Conservation (phyloP, 1,140 invertebrate species). For the Bicyclus anynana region DNA sequence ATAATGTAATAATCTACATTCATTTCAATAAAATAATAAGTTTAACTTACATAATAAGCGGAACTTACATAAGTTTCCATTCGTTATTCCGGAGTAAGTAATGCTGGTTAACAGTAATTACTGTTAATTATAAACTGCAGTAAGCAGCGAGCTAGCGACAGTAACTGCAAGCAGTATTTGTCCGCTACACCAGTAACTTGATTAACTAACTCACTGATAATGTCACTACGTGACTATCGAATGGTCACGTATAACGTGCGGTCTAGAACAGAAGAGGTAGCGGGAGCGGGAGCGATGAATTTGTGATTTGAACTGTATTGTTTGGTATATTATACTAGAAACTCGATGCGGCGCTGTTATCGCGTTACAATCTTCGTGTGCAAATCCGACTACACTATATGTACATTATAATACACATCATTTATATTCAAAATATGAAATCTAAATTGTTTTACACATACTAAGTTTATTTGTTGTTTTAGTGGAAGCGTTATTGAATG, state of each 20-base stretch:
- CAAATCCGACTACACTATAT: too few relatives aligned
- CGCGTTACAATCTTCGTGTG: too few relatives aligned
- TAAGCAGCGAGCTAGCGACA: background rate
- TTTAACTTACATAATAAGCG: too few relatives aligned
- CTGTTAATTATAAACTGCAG: background rate
- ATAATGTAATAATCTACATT: too few relatives aligned
- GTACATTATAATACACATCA: too few relatives aligned
- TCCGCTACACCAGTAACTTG: conserved; percentile 32
- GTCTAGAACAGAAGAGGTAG: conserved; percentile 8
- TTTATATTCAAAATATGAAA: too few relatives aligned
- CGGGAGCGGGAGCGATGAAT: background rate
- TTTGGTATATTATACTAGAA: background rate
- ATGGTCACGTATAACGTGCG: conserved; percentile 37
- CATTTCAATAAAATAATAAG: too few relatives aligned
- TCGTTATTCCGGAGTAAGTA: background rate
- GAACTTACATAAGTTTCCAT: background rate
- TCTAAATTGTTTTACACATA: too few relatives aligned
- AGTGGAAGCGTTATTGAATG: too few relatives aligned
- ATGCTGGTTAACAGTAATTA: background rate
- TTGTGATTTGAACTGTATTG: background rate
- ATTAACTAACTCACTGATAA: conserved; percentile 58
- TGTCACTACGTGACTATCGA: conserved; percentile 39
- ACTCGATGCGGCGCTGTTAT: too few relatives aligned
- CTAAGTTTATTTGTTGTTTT: too few relatives aligned
- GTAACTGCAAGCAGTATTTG: conserved; percentile 29